These are phyloP conservation scores for Telenomus remus DNA, from an alignment of 1,140 invertebrate species.

Conservation along the genomic window DNA sequence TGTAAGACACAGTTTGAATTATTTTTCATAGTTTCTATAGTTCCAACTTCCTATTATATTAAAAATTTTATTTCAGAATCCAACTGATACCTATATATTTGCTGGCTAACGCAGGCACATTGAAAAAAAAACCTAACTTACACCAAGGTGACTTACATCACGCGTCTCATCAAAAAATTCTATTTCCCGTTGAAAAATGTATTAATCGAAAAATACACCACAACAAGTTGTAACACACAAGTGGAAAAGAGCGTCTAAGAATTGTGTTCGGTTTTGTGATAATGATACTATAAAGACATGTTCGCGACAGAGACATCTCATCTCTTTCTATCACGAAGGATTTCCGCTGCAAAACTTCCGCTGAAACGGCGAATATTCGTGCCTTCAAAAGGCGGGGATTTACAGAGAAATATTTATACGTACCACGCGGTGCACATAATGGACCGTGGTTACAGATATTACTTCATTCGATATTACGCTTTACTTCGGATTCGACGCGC, in stretches of 20 bases:
- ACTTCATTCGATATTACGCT: constrained; percentile 57
- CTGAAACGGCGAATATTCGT: constrained; percentile 59
- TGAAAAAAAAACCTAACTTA: no score
- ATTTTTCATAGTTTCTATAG: no score
- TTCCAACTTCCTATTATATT: no score
- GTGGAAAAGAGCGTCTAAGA: constrained; percentile 20
- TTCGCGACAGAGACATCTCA: constrained; percentile 31
- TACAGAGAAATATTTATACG: constrained; percentile 12
- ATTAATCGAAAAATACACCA: background rate
- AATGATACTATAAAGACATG: constrained; percentile 41
- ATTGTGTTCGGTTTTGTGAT: constrained; percentile 32
- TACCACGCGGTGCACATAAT: constrained; percentile 17
- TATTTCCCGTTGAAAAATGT: constrained; percentile 34
- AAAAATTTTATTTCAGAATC: no score
- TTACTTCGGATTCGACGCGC: constrained; percentile 35
- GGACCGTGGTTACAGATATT: constrained; percentile 36
- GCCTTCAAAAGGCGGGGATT: constrained; percentile 49
- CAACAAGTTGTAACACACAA: constrained; percentile 11
- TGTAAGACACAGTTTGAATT: no score
- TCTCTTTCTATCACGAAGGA: constrained; percentile 45
- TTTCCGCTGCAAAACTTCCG: constrained; percentile 58
- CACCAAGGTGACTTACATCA: no score
- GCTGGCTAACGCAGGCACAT: no score
- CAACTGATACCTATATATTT: no score
- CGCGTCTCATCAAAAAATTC: no score